phyloP scores from a whole-genome alignment of 1,140 invertebrate species.

The Pemphigus obesinymphae region DNA sequence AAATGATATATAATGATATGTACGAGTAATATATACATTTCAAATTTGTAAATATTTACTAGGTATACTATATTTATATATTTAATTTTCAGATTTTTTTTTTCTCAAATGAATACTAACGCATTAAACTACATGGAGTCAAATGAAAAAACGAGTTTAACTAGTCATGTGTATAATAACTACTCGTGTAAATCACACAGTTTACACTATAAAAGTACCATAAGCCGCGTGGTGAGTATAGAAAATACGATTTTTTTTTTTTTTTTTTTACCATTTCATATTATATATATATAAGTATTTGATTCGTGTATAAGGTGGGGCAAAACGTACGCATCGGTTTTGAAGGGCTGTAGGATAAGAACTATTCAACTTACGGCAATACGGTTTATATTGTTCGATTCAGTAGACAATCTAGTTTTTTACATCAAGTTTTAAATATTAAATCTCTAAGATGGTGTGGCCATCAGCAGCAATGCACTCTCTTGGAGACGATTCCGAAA shows the following conservation, averaged over 20 bases:
- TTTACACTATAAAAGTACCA: neutral
- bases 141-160: neutral
- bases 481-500: no score
- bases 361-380: neutral
- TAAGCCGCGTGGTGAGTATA: constrained; percentile 33
- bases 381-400: neutral
- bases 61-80: no score
- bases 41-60: no score
- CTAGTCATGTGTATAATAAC: neutral
- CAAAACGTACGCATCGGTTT: neutral
- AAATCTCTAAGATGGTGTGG: no score
- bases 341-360: neutral
- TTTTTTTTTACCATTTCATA: no score
- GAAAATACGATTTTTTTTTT: neutral
- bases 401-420: neutral
- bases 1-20: no score
- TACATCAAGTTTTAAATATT: neutral
- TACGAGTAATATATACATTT: no score
- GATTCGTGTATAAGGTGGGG: neutral
- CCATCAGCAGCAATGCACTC: no score
- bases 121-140: constrained; percentile 12
- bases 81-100: neutral
- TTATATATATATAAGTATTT: no score
- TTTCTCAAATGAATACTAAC: neutral
- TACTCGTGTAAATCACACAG: neutral